Evolutionary conservation across 2,113 vertebrate genomes (phyloP), one percentile per base, ranked within the genome.

Genomic region (Sinocyclocheilus grahami): DNA sequence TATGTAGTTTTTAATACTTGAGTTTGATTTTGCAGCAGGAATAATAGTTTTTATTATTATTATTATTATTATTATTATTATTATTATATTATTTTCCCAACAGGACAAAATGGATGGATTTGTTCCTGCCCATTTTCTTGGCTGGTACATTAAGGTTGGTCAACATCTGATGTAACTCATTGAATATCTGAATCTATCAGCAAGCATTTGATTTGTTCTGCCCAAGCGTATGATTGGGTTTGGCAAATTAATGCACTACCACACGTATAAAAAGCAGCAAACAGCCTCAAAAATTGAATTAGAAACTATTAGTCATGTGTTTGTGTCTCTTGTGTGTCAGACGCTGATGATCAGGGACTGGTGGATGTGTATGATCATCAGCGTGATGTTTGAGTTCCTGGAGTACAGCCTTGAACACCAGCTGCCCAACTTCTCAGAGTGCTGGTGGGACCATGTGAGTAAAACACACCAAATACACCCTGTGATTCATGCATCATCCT

Each of bases 361-460:
- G 98, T 99, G 98, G 98, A 99, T 99, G 97, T 99, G 98, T 53
- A 99, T 97, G 94, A 99, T 99, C 79, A 97, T 99, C 94, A 99
- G 98, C 0, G 97, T 99, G 10, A 99, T 97, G 98, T 99, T 99
- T 53, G 98, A 99, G 93, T 99, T 98, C 88, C 94, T 99, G 94
- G 98, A 99, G 81, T 99, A 99, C 94, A 99, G 97, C 89, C 95
- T 99, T 90, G 98, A 99, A 86, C 98, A 99, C 91, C 98, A 99
- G 94, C 95, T 99, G 67, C 98, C 98, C 8, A 99, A 99, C 94
- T 99, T 99, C 95, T 99, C 98, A 0, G 98, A 99, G 93, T 99
- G 98, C 92, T 99, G 98, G 98, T 99, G 98, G 98, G 98, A 99
- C 89, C 98, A 99, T 0, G 98, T 99, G 96, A 0, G 98, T 96